Conservation (phyloP, 2,113 vertebrate genomes). For the Dissostichus mawsoni region DNA sequence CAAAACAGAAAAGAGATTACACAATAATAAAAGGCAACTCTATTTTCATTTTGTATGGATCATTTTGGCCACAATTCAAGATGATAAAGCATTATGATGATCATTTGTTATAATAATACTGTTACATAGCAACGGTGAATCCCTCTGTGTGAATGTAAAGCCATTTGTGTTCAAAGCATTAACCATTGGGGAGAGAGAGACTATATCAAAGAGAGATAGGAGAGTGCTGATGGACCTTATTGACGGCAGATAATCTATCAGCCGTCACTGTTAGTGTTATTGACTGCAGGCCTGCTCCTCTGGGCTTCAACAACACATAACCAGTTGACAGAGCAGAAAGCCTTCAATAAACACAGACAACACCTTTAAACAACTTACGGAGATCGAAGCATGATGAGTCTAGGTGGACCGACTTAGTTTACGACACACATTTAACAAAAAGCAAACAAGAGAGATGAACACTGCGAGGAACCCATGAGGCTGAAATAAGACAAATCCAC, state of each 20-base stretch:
- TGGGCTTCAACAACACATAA: neutral
- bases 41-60: neutral
- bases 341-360: conserved; percentile 3
- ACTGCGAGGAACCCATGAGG: neutral
- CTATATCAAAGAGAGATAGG: neutral
- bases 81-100: too few relatives aligned
- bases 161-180: too few relatives aligned
- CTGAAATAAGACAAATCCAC: rapidly evolving
- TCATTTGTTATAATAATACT: neutral
- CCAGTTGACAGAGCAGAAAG: neutral
- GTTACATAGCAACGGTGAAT: too few relatives aligned
- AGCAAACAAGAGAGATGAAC: neutral
- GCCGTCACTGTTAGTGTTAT: neutral
- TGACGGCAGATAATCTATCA: neutral
- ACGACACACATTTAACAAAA: neutral
- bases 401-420: neutral
- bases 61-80: neutral
- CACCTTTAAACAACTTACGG: neutral
- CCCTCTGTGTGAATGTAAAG: too few relatives aligned
- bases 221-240: conserved; percentile 5
- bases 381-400: neutral
- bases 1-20: neutral
- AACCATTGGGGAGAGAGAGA: neutral
- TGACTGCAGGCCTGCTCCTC: neutral
- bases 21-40: neutral